Evolutionary conservation across 1,140 invertebrate species (phyloP).

Genomic region (Matsumurasca onukii): DNA sequence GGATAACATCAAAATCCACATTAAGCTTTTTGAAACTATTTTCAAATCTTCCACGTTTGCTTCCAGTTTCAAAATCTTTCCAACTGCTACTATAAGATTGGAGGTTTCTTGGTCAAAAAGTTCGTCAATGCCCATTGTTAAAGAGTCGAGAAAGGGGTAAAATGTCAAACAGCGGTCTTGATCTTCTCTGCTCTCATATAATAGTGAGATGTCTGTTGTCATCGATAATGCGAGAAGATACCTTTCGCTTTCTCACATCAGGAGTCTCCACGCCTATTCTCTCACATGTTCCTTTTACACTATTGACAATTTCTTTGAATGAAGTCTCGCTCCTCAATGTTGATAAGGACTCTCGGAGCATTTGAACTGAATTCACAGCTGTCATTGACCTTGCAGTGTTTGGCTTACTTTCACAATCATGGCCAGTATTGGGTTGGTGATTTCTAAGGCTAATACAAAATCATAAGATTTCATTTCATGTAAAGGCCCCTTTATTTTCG

Average conservation of each 20-base stretch:
- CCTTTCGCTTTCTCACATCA: background rate
- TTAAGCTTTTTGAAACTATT: background rate
- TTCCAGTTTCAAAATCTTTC: background rate
- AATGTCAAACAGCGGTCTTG: background rate
- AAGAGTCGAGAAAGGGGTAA: background rate
- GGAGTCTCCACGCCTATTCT: background rate
- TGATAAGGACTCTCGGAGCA: background rate
- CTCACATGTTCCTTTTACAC: background rate
- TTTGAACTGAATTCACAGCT: background rate
- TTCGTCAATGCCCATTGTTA: background rate
- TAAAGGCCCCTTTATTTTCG: background rate
- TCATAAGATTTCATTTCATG: background rate
- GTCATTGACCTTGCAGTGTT: background rate
- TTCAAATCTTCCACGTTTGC: background rate
- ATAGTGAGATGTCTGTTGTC: background rate
- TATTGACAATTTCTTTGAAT: background rate
- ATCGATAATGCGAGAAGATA: background rate
- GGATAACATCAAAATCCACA: background rate
- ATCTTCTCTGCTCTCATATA: background rate
- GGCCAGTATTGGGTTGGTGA: too few species aligned
- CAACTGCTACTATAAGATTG: background rate
- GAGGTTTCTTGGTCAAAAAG: background rate
- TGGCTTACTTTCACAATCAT: background rate
- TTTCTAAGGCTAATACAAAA: too few species aligned
- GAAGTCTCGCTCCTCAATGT: background rate